phyloP scores from a whole-genome alignment of 2,888 invertebrate species.

The Cataglyphis cursor region DNA sequence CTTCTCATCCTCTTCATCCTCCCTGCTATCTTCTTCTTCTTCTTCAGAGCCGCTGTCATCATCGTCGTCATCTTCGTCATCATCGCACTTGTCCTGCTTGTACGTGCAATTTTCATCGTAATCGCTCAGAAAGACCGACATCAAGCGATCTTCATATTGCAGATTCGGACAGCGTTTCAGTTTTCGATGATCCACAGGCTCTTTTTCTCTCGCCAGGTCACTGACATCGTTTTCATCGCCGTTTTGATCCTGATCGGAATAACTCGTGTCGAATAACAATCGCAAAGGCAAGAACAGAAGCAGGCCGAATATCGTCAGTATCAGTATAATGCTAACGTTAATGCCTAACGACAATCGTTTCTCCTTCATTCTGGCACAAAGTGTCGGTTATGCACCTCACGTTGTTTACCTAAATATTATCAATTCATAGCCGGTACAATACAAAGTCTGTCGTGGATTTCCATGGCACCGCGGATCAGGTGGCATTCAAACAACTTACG shows the following conservation, averaged over 20 bases:
- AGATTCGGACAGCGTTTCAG: conserved; percentile 77
- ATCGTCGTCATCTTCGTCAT: conserved; percentile 11
- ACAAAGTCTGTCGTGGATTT: conserved; percentile 5
- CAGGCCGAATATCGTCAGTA: conserved; percentile 80
- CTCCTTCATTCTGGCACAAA: conserved; percentile 70
- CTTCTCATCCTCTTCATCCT: conserved; percentile 27
- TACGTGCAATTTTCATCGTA: conserved; percentile 82
- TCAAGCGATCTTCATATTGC: conserved; percentile 75
- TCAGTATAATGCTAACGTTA: conserved; percentile 81
- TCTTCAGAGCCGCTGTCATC: conserved; percentile 32
- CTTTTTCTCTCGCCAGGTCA: conserved; percentile 26
- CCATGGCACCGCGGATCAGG: conserved; percentile 28
- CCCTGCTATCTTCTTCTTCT: conserved; percentile 12
- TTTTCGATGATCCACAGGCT: conserved; percentile 64
- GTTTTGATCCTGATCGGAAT: conserved; percentile 60
- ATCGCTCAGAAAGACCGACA: conserved; percentile 74
- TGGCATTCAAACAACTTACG: background rate
- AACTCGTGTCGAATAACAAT: conserved; percentile 79
- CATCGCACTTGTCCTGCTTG: background rate
- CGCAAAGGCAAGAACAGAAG: conserved; percentile 80
- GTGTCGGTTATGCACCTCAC: background rate
- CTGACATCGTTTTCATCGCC: background rate
- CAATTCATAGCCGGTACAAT: background rate
- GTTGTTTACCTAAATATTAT: conserved; percentile 29
- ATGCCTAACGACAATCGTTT: conserved; percentile 78